A percentile compares a stretch with the other conserved stretches of the same genome.
Conservation (phyloP, 2,888 invertebrate species). For the Colostygia pectinataria region DNA sequence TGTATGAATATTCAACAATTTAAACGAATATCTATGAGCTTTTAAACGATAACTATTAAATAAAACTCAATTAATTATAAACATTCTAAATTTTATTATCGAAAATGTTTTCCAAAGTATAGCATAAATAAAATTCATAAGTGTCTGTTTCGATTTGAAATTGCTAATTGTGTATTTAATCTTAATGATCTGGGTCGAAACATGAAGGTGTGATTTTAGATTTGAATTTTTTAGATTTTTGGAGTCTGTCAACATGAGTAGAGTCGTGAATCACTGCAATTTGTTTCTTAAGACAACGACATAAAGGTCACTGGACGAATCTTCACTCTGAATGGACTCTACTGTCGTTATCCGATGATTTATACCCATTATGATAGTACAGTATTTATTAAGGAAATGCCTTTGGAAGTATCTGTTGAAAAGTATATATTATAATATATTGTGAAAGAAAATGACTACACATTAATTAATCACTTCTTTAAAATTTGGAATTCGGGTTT, state of each 20-base stretch:
- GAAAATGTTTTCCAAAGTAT: too few species aligned
- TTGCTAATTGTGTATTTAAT: conserved; percentile 22
- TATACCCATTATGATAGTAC: not conserved
- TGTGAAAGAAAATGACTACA: too few species aligned
- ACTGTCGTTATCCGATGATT: not conserved
- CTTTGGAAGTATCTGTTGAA: not conserved
- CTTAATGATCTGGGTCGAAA: conserved; percentile 7
- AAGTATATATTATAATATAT: too few species aligned
- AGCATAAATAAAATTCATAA: conserved; percentile 3
- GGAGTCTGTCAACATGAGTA: too few species aligned
- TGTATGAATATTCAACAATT: conserved; percentile 35
- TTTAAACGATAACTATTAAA: conserved; percentile 22
- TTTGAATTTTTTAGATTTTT: too few species aligned
- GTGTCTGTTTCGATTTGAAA: conserved; percentile 8
- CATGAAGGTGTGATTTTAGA: conserved; percentile 11
- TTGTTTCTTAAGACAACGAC: too few species aligned
- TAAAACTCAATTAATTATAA: conserved; percentile 15
- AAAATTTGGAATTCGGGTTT: too few species aligned
- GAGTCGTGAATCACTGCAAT: too few species aligned
- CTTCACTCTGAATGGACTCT: too few species aligned
- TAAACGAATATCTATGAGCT: conserved; percentile 23
- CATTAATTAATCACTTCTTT: too few species aligned
- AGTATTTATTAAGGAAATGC: not conserved
- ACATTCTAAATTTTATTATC: conserved; percentile 14
- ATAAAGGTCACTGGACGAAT: too few species aligned